phyloP scores from a whole-genome alignment of 2,797 vertebrate species.

The Falco rusticolus region DNA sequence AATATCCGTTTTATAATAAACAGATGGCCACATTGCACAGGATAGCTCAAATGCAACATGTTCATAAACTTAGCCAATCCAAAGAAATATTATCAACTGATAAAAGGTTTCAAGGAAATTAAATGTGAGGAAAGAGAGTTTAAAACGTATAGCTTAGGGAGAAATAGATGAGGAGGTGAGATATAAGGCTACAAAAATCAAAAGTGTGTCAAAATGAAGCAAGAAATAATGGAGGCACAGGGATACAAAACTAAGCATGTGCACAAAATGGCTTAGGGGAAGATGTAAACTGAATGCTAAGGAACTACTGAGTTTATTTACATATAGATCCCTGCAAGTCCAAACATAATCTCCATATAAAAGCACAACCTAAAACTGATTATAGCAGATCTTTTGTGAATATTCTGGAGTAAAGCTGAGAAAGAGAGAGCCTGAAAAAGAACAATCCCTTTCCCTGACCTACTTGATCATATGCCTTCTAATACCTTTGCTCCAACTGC shows the following conservation, averaged over 20 bases:
- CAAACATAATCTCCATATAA: slow-evolving; percentile 22
- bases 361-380: not conserved
- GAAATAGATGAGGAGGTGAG: slow-evolving; percentile 17
- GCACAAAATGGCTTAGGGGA: not conserved
- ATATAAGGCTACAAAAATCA: not conserved
- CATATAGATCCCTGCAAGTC: slow-evolving; percentile 25
- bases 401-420: not conserved
- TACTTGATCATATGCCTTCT: not conserved
- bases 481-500: not conserved
- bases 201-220: not conserved
- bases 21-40: not conserved
- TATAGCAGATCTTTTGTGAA: not conserved
- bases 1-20: slow-evolving; percentile 46
- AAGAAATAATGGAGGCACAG: not conserved
- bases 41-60: not conserved
- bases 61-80: slow-evolving; percentile 15
- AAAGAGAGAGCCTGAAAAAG: not conserved
- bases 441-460: not conserved
- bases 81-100: slow-evolving; percentile 5
- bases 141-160: not conserved
- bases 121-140: slow-evolving; percentile 39
- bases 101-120: slow-evolving; percentile 57
- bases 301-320: slow-evolving; percentile 14
- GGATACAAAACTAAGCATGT: not conserved
- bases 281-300: not conserved